These are phyloP conservation scores for Stomatorhinus ivindoensis DNA, from an alignment of 2,113 vertebrate species.

Conservation along the genomic window DNA sequence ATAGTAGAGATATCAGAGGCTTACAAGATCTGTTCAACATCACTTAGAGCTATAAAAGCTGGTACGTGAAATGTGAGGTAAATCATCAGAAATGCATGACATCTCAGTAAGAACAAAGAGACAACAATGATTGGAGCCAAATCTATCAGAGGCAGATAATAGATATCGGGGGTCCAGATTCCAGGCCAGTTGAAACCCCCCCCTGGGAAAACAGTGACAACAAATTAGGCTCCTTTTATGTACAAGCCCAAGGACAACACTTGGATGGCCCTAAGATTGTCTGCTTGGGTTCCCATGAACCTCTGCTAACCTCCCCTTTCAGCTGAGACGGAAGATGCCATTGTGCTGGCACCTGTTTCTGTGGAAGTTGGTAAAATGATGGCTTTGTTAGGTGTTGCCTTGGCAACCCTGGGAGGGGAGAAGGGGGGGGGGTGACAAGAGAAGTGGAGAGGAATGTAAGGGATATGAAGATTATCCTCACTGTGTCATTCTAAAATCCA, in stretches of 20 bases:
- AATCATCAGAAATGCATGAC: constrained; percentile 57
- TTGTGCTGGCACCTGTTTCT: constrained; percentile 78
- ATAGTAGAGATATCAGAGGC: constrained; percentile 19
- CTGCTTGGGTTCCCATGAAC: constrained; percentile 71
- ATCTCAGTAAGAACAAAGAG: constrained; percentile 31
- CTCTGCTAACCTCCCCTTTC: constrained; percentile 72
- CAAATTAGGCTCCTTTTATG: constrained; percentile 76
- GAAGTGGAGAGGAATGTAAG: constrained; percentile 16
- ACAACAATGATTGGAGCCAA: constrained; percentile 49
- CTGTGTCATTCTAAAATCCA: not conserved
- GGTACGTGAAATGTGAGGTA: constrained; percentile 46
- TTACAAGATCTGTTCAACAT: constrained; percentile 22
- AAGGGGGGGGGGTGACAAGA: constrained; percentile 23
- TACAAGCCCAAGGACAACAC: constrained; percentile 64
- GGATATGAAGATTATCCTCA: constrained; percentile 18
- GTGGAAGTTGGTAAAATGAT: constrained; percentile 79
- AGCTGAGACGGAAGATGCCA: constrained; percentile 64
- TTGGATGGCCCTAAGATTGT: constrained; percentile 71
- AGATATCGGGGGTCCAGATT: constrained; percentile 59
- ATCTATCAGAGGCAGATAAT: constrained; percentile 35
- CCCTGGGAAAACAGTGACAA: constrained; percentile 78
- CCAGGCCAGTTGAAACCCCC: constrained; percentile 54
- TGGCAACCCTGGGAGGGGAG: constrained; percentile 47
- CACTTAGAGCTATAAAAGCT: constrained; percentile 15
- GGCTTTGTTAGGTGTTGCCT: constrained; percentile 69